Percentiles rank a stretch among this genome's conserved stretches.
These are phyloP conservation scores for Pissodes strobi DNA, from an alignment of 1,140 invertebrate species.

Conservation along the genomic window DNA sequence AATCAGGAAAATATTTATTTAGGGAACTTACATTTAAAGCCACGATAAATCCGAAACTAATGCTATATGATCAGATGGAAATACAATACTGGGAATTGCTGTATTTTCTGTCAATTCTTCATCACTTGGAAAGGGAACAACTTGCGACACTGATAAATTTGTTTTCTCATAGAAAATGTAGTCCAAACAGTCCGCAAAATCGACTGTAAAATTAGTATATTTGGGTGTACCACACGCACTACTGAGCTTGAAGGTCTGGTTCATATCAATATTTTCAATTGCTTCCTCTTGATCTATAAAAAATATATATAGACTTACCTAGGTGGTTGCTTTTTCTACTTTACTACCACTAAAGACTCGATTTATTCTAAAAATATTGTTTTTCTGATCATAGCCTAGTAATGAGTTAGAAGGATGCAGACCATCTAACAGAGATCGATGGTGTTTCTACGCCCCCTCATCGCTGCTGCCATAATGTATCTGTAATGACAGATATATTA, in stretches of 20 bases:
- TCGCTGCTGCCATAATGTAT: no score
- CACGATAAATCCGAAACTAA: constrained; percentile 81
- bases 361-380: not conserved
- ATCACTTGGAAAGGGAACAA: constrained; percentile 78
- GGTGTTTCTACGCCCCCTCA: not conserved
- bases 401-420: not conserved
- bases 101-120: constrained; percentile 75
- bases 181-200: constrained; percentile 87
- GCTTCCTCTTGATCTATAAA: constrained; percentile 67
- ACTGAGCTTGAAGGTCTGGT: constrained; percentile 65
- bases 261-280: constrained; percentile 63
- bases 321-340: not conserved
- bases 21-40: constrained; percentile 50
- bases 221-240: constrained; percentile 78
- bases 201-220: constrained; percentile 85
- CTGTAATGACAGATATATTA: no score
- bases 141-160: constrained; percentile 67
- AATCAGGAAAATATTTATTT: no score
- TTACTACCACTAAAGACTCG: not conserved
- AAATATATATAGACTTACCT: constrained; percentile 1
- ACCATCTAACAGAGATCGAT: no score
- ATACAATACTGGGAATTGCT: constrained; percentile 84
- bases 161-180: constrained; percentile 86
- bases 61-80: constrained; percentile 93
- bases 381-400: no score